Conservation (phyloP, 35 echinoderm and acorn worm species). For the Lytechinus variegatus region DNA sequence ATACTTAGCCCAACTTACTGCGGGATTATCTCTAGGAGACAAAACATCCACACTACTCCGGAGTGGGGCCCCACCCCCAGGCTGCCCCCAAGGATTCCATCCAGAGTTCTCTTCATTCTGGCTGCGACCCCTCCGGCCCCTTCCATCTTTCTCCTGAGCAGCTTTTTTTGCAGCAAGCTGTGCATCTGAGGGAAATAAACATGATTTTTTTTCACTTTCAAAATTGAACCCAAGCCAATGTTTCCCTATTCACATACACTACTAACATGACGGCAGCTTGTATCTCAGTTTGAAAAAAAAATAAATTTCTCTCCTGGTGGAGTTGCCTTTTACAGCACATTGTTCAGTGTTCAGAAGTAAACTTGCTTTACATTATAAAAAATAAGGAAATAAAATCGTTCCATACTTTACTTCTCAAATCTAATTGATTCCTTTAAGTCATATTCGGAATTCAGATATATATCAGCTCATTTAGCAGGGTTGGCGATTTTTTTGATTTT, state of each 20-base stretch:
- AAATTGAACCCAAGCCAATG: neutral
- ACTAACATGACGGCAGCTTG: too few species aligned
- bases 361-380: too few species aligned
- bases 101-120: neutral
- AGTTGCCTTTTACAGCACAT: too few species aligned
- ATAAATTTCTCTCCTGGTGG: too few species aligned
- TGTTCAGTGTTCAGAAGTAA: too few species aligned
- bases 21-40: neutral
- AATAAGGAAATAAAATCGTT: too few species aligned
- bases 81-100: conserved; percentile 51
- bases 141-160: conserved; percentile 19
- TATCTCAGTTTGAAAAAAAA: too few species aligned
- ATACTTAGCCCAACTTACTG: neutral
- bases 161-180: conserved; percentile 46
- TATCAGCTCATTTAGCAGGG: too few species aligned
- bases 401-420: too few species aligned
- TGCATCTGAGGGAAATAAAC: conserved; percentile 10
- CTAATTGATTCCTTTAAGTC: too few species aligned
- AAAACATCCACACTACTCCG: neutral
- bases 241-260: neutral
- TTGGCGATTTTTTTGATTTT: too few species aligned
- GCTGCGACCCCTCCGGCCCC: conserved; percentile 7
- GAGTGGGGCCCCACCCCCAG: conserved; percentile 38
- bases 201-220: neutral
- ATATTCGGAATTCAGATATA: too few species aligned